These are phyloP conservation scores for Pseudococcus viburni DNA, from an alignment of 2,888 invertebrate genomes.

Conservation along the genomic window DNA sequence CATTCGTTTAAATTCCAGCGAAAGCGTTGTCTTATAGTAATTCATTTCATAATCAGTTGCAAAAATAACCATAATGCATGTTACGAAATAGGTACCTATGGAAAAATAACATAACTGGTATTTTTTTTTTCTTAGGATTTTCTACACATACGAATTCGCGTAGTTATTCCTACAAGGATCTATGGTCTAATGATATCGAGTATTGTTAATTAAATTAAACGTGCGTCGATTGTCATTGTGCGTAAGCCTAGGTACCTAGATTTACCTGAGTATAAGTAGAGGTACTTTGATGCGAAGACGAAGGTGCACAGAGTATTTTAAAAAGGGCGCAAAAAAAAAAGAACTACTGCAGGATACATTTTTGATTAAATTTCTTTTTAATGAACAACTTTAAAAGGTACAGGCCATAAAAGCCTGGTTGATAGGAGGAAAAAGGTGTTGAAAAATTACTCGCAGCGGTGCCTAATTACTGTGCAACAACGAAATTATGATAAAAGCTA, in stretches of 20 bases:
- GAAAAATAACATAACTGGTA: constrained; percentile 5
- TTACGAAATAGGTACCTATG: constrained; percentile 1
- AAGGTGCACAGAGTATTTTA: not conserved
- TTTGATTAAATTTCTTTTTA: constrained; percentile 31
- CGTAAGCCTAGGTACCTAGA: not conserved
- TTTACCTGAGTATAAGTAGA: not conserved
- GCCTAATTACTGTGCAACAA: constrained; percentile 34
- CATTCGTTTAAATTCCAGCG: constrained; percentile 22
- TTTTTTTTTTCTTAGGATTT: not conserved
- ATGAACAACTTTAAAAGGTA: constrained; percentile 31
- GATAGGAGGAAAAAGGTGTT: constrained; percentile 29
- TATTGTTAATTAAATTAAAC: constrained; percentile 15
- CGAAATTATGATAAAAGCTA: constrained; percentile 47
- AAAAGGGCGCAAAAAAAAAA: not conserved
- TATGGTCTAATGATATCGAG: constrained; percentile 17
- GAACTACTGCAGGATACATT: not conserved
- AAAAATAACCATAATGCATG: not conserved
- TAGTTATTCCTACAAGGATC: not conserved
- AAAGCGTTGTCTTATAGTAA: constrained; percentile 15
- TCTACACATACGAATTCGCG: no score
- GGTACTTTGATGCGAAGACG: not conserved
- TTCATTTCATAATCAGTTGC: constrained; percentile 15
- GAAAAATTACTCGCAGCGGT: constrained; percentile 40
- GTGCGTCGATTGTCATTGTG: constrained; percentile 13
- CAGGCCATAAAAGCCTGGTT: not conserved